Evolutionary conservation across 2,888 invertebrate genomes (phyloP).

Genomic region (Ochropleura plecta): DNA sequence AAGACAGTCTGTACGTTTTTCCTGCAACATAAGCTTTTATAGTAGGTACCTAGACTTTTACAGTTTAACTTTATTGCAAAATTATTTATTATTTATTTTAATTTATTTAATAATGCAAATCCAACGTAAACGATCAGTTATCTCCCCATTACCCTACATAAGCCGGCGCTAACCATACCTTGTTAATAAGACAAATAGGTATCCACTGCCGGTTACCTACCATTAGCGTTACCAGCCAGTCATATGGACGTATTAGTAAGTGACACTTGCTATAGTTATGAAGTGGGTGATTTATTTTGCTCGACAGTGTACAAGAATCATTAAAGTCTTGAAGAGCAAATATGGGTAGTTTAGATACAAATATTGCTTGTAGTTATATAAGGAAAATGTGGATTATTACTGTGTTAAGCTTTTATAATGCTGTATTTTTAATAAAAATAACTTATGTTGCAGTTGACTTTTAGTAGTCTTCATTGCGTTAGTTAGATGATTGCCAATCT

Average conservation of each 20-base stretch:
- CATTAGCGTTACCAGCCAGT: slow-evolving; percentile 40
- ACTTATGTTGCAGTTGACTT: neutral
- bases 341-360: slow-evolving; percentile 31
- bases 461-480: neutral
- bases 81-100: no score
- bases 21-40: neutral
- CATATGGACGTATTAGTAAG: slow-evolving; percentile 51
- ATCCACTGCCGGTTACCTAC: slow-evolving; percentile 39
- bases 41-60: neutral
- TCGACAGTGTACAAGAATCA: slow-evolving; percentile 48
- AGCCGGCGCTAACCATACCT: slow-evolving; percentile 43
- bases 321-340: slow-evolving; percentile 50
- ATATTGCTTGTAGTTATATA: slow-evolving; percentile 27
- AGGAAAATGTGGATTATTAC: slow-evolving; percentile 4
- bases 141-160: slow-evolving; percentile 59
- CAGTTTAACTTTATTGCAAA: slow-evolving; percentile 7
- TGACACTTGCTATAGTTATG: slow-evolving; percentile 48
- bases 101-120: slow-evolving; percentile 42
- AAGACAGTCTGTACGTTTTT: neutral
- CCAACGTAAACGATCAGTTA: slow-evolving; percentile 35
- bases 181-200: slow-evolving; percentile 57
- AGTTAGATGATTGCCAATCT: neutral
- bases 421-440: neutral
- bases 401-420: slow-evolving; percentile 13
- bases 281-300: slow-evolving; percentile 51